These are phyloP conservation scores for Oryzias curvinotus DNA, from an alignment of 2,113 vertebrate genomes.

Conservation along the genomic window DNA sequence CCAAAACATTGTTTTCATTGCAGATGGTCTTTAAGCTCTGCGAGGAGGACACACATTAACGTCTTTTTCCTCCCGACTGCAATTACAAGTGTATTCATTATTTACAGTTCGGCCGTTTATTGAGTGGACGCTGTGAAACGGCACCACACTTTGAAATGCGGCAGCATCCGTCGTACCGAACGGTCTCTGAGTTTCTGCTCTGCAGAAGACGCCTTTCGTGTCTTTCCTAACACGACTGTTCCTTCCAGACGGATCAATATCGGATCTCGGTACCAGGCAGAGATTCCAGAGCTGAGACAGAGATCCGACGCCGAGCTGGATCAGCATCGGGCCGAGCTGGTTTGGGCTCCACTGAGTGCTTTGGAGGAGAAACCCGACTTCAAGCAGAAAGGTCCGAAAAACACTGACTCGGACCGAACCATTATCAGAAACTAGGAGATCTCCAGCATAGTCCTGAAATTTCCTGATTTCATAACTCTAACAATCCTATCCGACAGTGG, in stretches of 20 bases:
- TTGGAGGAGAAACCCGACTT: conserved; percentile 79
- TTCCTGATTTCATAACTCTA: background rate
- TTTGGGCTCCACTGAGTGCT: conserved; percentile 84
- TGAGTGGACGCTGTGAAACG: no score
- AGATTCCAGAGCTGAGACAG: conserved; percentile 87
- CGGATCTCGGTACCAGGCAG: conserved; percentile 92
- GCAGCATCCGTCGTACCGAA: no score
- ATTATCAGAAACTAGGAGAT: background rate
- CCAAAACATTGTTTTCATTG: no score
- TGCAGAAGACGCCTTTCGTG: background rate
- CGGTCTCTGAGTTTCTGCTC: no score
- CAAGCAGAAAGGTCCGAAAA: conserved; percentile 81
- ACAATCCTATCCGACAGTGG: conserved; percentile 76
- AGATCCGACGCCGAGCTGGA: conserved; percentile 81
- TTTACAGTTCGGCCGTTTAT: no score
- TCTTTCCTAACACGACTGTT: background rate
- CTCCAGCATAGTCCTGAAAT: background rate
- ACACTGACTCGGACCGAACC: background rate
- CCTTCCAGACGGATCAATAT: conserved; percentile 91
- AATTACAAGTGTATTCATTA: no score
- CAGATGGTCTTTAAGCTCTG: no score
- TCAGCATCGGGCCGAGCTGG: conserved; percentile 85
- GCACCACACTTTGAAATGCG: no score
- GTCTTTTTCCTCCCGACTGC: no score
- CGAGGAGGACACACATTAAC: no score